Base-by-base conservation (phyloP, 2,113 vertebrate species). In the Kryptolebias marmoratus region DNA sequence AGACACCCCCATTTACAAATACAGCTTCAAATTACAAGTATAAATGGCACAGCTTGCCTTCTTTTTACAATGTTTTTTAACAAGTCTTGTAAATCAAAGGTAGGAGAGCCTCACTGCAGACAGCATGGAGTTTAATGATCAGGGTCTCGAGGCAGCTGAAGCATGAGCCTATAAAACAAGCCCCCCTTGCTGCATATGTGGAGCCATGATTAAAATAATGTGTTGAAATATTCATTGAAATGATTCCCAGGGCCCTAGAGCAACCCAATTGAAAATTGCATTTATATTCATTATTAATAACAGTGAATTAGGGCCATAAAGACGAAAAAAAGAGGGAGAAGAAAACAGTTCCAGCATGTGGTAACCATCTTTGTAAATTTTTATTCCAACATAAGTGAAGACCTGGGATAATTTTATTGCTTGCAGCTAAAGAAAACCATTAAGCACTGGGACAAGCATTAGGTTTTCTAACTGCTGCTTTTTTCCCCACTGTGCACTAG, bases 271-370 rank as follows among this genome's bases (percentile, higher is more conserved):
- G 95, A 96, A 96, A 96, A 98, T 95, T 95, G 95, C 94, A 91
- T 93, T 97, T 97, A 97, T 97, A 98, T 98, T 96, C 95, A 98
- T 98, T 98, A 98, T 98, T 99, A 97, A 99, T 97, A 98, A 96
- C 94, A 91, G 91, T 84, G 93, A 98, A 97, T 98, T 97, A 97
- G 93, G 93, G 91, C 78, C 88, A 86, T 81, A 93, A 94, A 96
- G 94, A 88, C 84, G 68, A 69, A 53, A 39, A 7, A 7, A 57
- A 75, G 16, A 55, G 79, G 67, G 71, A 73, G 74, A 81, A 82
- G 80, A 85, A 86, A 90, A 87, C 84, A 92, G 93, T 90, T 95
- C 85, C 89, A 93, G 95, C 94, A 94, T 96, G 96, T 95, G 95
- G 96, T 96, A 96, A 97, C 96, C 95, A 96, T 97, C 95, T 95